Evolutionary conservation across 2,113 vertebrate genomes (phyloP).

Genomic region (Holacanthus passer): DNA sequence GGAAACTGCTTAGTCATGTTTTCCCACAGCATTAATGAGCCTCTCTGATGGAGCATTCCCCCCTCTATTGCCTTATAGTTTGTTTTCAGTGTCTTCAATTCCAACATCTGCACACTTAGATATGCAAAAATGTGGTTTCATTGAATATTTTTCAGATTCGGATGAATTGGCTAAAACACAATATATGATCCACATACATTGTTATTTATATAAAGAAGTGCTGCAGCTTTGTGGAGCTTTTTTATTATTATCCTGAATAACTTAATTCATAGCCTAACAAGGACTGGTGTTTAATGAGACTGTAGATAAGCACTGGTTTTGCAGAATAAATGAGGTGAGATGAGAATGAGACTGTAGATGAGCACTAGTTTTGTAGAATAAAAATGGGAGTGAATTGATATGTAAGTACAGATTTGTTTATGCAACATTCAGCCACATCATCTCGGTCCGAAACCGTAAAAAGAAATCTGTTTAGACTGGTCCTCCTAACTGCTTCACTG

Average conservation of each 20-base stretch:
- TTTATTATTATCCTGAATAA: neutral
- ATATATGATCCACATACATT: neutral
- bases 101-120: neutral
- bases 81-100: neutral
- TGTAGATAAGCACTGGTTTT: neutral
- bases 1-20: slow-evolving; percentile 70
- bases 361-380: neutral
- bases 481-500: slow-evolving; percentile 18
- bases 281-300: neutral
- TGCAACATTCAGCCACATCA: neutral
- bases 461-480: slow-evolving; percentile 36
- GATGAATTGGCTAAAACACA: neutral
- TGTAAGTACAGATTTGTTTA: neutral
- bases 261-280: neutral
- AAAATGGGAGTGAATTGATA: neutral
- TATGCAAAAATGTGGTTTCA: neutral
- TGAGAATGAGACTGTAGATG: neutral
- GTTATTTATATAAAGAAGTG: neutral
- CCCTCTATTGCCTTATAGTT: rapidly evolving
- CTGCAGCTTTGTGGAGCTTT: slow-evolving; percentile 14
- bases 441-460: neutral
- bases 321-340: too few species aligned
- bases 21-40: slow-evolving; percentile 25
- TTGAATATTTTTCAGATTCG: neutral
- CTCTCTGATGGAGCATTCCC: neutral